phyloP scores from a whole-genome alignment of 2,888 invertebrate species.

The Eubasilissa splendida region DNA sequence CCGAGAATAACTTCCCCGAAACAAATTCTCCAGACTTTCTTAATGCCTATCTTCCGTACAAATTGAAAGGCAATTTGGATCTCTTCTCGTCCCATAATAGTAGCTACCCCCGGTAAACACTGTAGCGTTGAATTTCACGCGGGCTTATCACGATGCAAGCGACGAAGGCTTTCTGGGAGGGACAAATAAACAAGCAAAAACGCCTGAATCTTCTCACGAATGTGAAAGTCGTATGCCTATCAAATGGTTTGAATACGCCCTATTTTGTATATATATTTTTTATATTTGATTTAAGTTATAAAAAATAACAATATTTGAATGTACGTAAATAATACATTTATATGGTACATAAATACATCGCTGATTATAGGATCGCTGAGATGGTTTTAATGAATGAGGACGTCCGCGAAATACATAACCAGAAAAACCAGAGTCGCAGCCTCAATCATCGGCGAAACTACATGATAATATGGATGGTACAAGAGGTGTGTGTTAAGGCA shows the following conservation, averaged over 20 bases:
- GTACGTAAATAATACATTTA: too few relatives aligned
- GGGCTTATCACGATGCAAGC: conserved; percentile 33
- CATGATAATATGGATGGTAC: too few relatives aligned
- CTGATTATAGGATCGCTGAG: too few relatives aligned
- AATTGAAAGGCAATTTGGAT: conserved; percentile 50
- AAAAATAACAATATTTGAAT: too few relatives aligned
- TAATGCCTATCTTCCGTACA: conserved; percentile 32
- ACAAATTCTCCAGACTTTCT: conserved; percentile 36
- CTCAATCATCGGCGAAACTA: too few relatives aligned
- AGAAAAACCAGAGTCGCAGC: too few relatives aligned
- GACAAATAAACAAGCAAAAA: conserved; percentile 27
- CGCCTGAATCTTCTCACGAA: background rate
- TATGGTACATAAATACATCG: too few relatives aligned
- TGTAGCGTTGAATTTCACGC: conserved; percentile 36
- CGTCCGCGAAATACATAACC: too few relatives aligned
- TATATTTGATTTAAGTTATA: too few relatives aligned
- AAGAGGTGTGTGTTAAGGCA: too few relatives aligned
- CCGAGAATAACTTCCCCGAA: conserved; percentile 31
- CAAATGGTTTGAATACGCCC: background rate
- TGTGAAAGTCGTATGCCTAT: background rate
- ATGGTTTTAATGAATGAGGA: too few relatives aligned
- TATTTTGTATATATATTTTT: background rate
- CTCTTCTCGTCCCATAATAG: conserved; percentile 38
- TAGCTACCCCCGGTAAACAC: conserved; percentile 37
- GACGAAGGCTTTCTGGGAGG: background rate